Percentiles rank a stretch among this genome's conserved stretches.
Evolutionary conservation across 2,888 invertebrate genomes (phyloP).

Genomic region (Euplexia lucipara): DNA sequence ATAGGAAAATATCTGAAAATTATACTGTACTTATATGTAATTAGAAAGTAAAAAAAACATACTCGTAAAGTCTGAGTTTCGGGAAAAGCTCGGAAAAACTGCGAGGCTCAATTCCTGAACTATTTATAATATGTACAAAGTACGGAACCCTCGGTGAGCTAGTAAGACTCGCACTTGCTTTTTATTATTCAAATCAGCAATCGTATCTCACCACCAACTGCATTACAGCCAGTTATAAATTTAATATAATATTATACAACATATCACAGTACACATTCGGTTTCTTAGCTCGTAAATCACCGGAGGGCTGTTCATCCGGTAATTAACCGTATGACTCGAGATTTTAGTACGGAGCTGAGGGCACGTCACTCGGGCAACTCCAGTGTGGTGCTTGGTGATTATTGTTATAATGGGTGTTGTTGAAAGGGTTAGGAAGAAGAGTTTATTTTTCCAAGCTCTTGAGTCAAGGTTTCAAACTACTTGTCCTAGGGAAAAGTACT

Average conservation of each 20-base stretch:
- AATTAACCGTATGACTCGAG: constrained; percentile 79
- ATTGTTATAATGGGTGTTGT: constrained; percentile 42
- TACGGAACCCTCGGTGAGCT: neutral
- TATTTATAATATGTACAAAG: too few relatives aligned
- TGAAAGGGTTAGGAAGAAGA: neutral
- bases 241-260: constrained; percentile 61
- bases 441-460: neutral
- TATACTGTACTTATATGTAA: too few relatives aligned
- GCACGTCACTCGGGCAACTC: constrained; percentile 47
- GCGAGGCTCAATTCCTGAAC: too few relatives aligned
- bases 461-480: too few relatives aligned
- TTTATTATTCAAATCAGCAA: neutral
- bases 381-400: constrained; percentile 45
- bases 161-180: neutral
- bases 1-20: too few relatives aligned
- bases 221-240: constrained; percentile 55
- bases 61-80: too few relatives aligned
- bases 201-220: constrained; percentile 24
- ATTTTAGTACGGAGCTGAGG: constrained; percentile 67
- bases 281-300: constrained; percentile 77
- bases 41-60: too few relatives aligned
- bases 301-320: constrained; percentile 73
- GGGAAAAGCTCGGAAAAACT: too few relatives aligned
- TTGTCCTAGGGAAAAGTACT: too few relatives aligned
- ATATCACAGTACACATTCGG: constrained; percentile 64